These are phyloP conservation scores for Pluvianellus socialis DNA, from an alignment of 2,113 vertebrate genomes.

Conservation along the genomic window DNA sequence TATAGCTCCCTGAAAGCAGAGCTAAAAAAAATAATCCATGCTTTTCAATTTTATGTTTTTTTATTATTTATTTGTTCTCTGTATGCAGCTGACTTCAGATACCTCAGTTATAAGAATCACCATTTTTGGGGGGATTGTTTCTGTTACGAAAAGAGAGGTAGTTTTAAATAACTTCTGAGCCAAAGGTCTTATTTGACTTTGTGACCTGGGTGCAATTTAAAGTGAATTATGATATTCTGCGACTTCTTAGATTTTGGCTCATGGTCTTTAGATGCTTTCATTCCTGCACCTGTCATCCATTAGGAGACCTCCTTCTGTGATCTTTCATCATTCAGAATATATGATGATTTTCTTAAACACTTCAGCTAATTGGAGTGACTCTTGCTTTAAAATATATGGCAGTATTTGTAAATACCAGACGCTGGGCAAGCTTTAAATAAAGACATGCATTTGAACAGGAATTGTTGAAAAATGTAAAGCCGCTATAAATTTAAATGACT, in stretches of 20 bases:
- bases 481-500: not conserved
- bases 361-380: constrained; percentile 83
- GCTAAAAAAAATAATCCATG: not conserved
- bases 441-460: constrained; percentile 46
- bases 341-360: constrained; percentile 80
- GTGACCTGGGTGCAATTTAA: constrained; percentile 59
- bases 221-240: constrained; percentile 36
- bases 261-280: constrained; percentile 73
- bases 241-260: constrained; percentile 76
- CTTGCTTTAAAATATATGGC: constrained; percentile 69
- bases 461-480: constrained; percentile 34
- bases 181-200: constrained; percentile 39
- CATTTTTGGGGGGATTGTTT: not conserved
- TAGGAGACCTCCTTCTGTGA: constrained; percentile 85
- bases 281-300: constrained; percentile 86
- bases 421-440: constrained; percentile 35
- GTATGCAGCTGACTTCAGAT: not conserved
- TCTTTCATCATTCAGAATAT: constrained; percentile 90
- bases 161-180: not conserved
- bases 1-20: not conserved
- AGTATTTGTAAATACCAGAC: constrained; percentile 39
- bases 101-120: not conserved
- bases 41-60: not conserved
- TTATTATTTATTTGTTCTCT: not conserved
- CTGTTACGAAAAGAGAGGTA: not conserved